Base-by-base conservation (phyloP, 2,797 vertebrate genomes). In the Pipistrellus pipistrellus region DNA sequence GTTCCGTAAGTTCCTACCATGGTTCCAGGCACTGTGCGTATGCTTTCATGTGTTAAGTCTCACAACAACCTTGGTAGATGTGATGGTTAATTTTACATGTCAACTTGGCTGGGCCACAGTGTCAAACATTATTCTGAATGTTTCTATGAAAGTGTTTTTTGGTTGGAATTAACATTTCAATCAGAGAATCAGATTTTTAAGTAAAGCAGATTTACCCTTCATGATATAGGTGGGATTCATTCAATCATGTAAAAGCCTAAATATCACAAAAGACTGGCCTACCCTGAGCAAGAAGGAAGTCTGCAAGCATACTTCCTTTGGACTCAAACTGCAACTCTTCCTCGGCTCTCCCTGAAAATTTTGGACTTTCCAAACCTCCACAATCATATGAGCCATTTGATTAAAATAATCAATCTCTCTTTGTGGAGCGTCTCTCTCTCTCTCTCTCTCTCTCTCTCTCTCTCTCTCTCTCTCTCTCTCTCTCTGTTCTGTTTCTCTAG, bases 21-120 rank as follows among this genome's bases (percentile, higher is more conserved):
- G 66, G 44, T 81, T 72, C 44, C 77, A 84, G 66, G 44, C 35
- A 59, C 11, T 30, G 20, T 38, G 8, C 30, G 66, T 20, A 38
- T n/a, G 41, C 35, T 95, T 87, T 91, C 48, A 46, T 32, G 13
- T 64, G 71, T 66, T 78, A 83, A 83, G 2, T 0, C n/a, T 78
- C 64, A 66, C 32, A 83, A 80, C 18, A 30, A 51, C 72, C 30
- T n/a, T 80, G 64, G 57, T 55, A 82, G 48, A 88, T 64, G 7
- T 41, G 18, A 62, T 73, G 35, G 48, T 77, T 88, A 78, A 77
- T 83, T 86, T 80, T 95, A 51, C 35, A n/a, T 69, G 41, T 93
- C 38, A 53, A 46, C 32, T 21, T 71, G 55, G 17, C 68, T 48
- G 32, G 27, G 20, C 30, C 32, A 81, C 6, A 13, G 44, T 83